Base-by-base conservation (phyloP, 2,113 vertebrate genomes). In the Nannobrachium achirus region DNA sequence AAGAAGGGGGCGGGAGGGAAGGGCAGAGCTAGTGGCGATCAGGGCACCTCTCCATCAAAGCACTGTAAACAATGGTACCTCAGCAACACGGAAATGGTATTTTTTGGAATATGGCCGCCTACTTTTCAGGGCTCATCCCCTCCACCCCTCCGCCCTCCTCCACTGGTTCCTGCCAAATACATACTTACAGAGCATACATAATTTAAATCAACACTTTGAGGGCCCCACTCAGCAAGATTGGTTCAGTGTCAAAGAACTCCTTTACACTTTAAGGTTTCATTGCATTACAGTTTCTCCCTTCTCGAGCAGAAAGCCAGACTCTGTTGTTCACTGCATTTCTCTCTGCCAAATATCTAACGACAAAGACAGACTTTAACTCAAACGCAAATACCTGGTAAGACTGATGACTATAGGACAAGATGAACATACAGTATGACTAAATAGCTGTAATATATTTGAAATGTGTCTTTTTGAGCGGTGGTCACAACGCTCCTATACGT, bases 31-130 rank as follows among this genome's bases (percentile, higher is more conserved):
- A 79, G 81, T 87, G 86, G 87, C 74, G 75, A 95, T 95, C 94
- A 93, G 92, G 91, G 93, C 93, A 92, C 88, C 89, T 94, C 94
- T 94, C 93, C 91, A 93, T 93, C 91, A 93, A 58, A 83, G 76
- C 84, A 86, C 86, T 78, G 81, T 86, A 91, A 92, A 92, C 87
- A 91, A 88, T 86, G 79, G 82, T 81, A 91, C 84, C 88, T 87
- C 80, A 84, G 84, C 82, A 88, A 88, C 79, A 78, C 62, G 53
- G 76, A 84, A 89, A 89, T 83, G 81, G 82, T 75, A 86, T 85
- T 88, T 85, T 88, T 89, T 83, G 78, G 83, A 89, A 88, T 86
- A 90, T 78, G 83, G 76, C 80, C 84, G 86, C 87, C 64, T 75
- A 89, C 83, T 88, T 88, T 66, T 76, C 63, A 66, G 64, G 55